Base-by-base conservation (phyloP, 2,113 vertebrate species). In the Sinocyclocheilus maitianheensis region DNA sequence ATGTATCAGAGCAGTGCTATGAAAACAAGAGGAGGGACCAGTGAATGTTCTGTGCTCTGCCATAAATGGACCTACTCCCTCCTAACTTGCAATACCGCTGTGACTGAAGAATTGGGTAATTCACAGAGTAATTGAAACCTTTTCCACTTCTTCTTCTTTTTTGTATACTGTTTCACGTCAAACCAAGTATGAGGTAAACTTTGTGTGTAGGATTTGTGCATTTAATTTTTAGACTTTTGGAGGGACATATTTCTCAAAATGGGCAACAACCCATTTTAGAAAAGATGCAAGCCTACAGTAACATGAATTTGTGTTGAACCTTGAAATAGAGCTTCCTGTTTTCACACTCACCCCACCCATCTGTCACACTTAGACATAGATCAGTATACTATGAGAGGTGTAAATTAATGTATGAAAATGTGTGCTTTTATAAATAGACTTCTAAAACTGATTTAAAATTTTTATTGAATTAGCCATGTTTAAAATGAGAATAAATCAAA, bases 1-100 rank as follows among this genome's bases (percentile, higher is more conserved):
- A 93, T 92, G 91, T 92, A 92, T 91, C 84, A 84, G 79, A 86
- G 74, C 80, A 63, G 84, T 48, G 71, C 87, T 84, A 89, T 84
- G 75, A 92, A 91, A 91, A 89, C 86, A 87, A 26, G 82, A 48
- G 71, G 60, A 76, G 71, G 63, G 40, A 77, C 74, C 86, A 60
- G 53, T 82, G 51, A 85, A 75, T 13, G 46, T 40, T 5, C 77
- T 5, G 18, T 26, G 51, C 51, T 34, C 51, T 62, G 51, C 77
- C 60, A 60, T 75, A 67, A 51, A 84, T 84, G 79, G 85, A 46
- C 34, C 51, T 60, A 14, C 53, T 80, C n/a, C 24, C 24, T 51
- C 11, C 26, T 40, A 62, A 14, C 18, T 3, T 3, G 18, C 13
- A n/a, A 37, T 46, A 10, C 46, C 5, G 9, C 37, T 30, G n/a